These are phyloP conservation scores for Hassar affinis DNA, from an alignment of 2,113 vertebrate species.

Conservation along the genomic window DNA sequence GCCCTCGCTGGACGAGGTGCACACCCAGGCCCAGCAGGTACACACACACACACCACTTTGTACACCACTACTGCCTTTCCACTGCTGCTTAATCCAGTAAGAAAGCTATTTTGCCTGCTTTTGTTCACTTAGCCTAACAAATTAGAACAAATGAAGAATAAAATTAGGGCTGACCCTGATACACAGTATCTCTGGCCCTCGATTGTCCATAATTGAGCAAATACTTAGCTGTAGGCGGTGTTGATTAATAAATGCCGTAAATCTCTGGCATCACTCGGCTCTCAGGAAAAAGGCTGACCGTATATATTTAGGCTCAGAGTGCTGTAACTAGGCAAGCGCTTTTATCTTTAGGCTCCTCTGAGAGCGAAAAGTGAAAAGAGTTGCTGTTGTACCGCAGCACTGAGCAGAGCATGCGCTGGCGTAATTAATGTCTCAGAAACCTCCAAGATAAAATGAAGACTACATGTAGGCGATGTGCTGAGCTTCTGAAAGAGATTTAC, in stretches of 20 bases:
- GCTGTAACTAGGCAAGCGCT: too few relatives aligned
- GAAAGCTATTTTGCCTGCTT: not conserved
- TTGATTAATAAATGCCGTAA: not conserved
- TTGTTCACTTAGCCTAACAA: not conserved
- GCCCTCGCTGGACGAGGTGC: constrained; percentile 86
- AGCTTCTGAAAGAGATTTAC: not conserved
- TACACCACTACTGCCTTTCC: not conserved
- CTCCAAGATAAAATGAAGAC: not conserved
- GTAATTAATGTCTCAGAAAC: too few relatives aligned
- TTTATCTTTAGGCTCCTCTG: too few relatives aligned
- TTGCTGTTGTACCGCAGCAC: too few relatives aligned
- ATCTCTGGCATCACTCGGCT: too few relatives aligned
- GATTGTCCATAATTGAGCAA: not conserved
- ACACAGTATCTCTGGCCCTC: not conserved
- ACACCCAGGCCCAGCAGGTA: constrained; percentile 87
- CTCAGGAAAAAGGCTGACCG: too few relatives aligned
- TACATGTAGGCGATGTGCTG: not conserved
- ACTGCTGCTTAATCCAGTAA: not conserved
- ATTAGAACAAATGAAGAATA: not conserved
- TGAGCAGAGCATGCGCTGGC: too few relatives aligned
- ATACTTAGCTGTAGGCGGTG: not conserved
- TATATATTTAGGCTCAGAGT: too few relatives aligned
- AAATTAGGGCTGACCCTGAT: not conserved
- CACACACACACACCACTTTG: not conserved
- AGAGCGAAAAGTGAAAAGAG: too few relatives aligned